Evolutionary conservation across 2,797 vertebrate species (phyloP).

Genomic region (Oreochromis mossambicus): DNA sequence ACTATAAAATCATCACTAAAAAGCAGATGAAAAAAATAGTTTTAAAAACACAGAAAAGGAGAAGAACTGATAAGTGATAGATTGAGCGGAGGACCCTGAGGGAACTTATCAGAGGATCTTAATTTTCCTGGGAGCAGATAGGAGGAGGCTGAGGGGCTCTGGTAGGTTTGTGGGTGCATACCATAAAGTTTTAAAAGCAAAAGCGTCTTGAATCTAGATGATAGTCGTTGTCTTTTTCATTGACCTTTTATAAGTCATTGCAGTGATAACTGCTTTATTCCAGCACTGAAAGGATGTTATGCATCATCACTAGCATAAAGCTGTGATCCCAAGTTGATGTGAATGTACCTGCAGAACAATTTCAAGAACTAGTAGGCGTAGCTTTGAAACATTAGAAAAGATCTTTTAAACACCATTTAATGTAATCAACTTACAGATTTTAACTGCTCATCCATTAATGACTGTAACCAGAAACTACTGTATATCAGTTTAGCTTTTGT

Average conservation of each 20-base stretch:
- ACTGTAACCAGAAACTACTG: background rate
- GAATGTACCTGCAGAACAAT: background rate
- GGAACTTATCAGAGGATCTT: background rate
- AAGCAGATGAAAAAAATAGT: background rate
- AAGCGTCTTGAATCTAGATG: background rate
- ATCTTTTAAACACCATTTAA: rapidly evolving
- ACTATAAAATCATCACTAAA: background rate
- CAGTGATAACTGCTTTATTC: background rate
- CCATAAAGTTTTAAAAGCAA: background rate
- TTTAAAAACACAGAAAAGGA: background rate
- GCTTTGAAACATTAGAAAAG: background rate
- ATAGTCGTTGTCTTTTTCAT: background rate
- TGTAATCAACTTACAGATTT: background rate
- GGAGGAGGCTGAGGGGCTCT: background rate
- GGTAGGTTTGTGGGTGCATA: background rate
- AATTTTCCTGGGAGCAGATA: background rate
- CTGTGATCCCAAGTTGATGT: background rate
- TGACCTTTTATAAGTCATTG: background rate
- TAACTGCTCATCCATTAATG: background rate
- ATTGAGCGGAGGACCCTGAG: background rate
- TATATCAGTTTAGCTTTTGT: background rate
- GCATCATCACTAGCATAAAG: background rate
- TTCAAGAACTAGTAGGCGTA: background rate
- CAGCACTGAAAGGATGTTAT: background rate
- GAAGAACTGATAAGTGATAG: background rate